These are phyloP conservation scores for Clarias pachynema DNA, from an alignment of 2,797 vertebrate genomes.

Conservation along the genomic window DNA sequence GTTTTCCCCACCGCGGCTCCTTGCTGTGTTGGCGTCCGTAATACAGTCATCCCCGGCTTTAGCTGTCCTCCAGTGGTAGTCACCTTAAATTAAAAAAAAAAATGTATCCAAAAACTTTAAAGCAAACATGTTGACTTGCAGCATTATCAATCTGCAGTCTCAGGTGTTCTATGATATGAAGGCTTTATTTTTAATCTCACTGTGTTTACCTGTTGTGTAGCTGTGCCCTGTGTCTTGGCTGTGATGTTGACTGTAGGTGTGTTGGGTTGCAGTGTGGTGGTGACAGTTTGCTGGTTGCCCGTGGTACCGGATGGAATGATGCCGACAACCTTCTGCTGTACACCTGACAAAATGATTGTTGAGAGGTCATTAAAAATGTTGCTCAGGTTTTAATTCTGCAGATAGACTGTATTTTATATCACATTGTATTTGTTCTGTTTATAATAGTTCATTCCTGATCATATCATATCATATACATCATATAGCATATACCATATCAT, in stretches of 20 bases:
- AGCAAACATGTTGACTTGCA: not conserved
- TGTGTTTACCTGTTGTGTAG: constrained; percentile 69
- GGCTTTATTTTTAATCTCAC: not conserved
- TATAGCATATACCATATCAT: too few species aligned
- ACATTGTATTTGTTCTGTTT: not conserved
- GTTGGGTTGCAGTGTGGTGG: constrained; percentile 93
- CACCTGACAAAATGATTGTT: constrained; percentile 59
- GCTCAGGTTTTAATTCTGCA: not conserved
- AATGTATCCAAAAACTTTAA: not conserved
- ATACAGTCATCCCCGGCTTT: constrained; percentile 91
- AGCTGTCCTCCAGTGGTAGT: constrained; percentile 82
- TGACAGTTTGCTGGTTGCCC: constrained; percentile 83
- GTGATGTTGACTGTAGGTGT: constrained; percentile 90
- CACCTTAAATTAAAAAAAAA: constrained; percentile 71
- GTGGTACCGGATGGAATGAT: constrained; percentile 92
- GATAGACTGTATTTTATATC: not conserved
- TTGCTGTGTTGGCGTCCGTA: constrained; percentile 89
- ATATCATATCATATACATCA: too few species aligned
- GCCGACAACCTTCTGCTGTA: constrained; percentile 95
- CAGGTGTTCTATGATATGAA: not conserved
- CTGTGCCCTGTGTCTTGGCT: constrained; percentile 83
- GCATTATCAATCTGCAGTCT: not conserved
- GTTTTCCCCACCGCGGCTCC: constrained; percentile 85
- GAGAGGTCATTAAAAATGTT: not conserved
- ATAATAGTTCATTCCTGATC: not conserved